Evolutionary conservation across 2,888 invertebrate species (phyloP).

Genomic region (Sminthurides aquaticus): DNA sequence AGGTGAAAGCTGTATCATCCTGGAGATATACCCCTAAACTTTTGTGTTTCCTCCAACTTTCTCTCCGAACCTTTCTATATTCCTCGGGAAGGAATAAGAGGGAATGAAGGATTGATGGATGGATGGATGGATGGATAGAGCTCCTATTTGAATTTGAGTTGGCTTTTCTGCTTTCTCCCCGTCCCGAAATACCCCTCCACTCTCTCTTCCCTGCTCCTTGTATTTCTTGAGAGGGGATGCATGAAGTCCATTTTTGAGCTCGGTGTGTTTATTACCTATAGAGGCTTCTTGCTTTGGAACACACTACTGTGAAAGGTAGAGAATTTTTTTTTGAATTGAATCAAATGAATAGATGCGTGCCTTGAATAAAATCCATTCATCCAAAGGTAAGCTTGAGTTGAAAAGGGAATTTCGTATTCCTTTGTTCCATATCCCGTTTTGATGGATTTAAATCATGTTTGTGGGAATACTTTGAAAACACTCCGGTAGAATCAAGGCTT

Average conservation of each 20-base stretch:
- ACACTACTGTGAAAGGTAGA: too few species aligned
- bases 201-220: too few species aligned
- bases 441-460: neutral
- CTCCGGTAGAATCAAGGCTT: neutral
- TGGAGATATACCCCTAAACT: too few species aligned
- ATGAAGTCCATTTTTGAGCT: too few species aligned
- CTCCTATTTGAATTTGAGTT: neutral
- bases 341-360: neutral
- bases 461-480: neutral
- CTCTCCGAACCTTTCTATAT: neutral
- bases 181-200: too few species aligned
- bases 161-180: neutral
- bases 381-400: neutral
- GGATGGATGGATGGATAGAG: neutral
- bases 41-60: too few species aligned
- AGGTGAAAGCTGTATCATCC: too few species aligned
- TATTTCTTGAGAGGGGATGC: neutral
- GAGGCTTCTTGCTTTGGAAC: too few species aligned
- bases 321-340: neutral
- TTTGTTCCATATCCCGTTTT: neutral
- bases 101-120: neutral
- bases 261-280: too few species aligned
- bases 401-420: neutral
- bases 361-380: neutral
- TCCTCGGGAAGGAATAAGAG: neutral